These are phyloP conservation scores for Nothoprocta pentlandii DNA, from an alignment of 2,113 vertebrate genomes.

Conservation along the genomic window DNA sequence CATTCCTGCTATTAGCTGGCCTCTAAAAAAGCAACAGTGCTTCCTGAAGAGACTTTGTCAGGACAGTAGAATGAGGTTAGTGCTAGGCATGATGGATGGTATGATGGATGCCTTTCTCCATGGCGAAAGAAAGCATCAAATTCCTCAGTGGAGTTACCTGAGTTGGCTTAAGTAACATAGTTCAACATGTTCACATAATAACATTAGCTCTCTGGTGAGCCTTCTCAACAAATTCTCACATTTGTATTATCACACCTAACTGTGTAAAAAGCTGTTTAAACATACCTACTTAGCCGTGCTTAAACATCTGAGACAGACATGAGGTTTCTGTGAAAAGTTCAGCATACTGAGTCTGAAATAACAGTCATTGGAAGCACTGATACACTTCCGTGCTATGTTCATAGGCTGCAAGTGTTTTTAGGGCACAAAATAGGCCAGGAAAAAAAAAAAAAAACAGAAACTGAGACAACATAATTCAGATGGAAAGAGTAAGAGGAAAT, in stretches of 20 bases:
- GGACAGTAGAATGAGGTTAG: not conserved
- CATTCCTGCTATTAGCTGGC: not conserved
- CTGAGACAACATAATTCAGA: not conserved
- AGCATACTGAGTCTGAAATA: not conserved
- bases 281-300: fast-evolving
- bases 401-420: not conserved
- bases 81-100: no score
- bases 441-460: not conserved
- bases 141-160: fast-evolving
- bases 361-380: not conserved
- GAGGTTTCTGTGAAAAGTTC: not conserved
- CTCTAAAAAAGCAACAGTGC: not conserved
- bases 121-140: not conserved
- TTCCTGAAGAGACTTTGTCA: not conserved
- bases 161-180: not conserved
- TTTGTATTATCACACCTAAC: not conserved
- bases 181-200: not conserved
- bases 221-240: not conserved
- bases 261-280: not conserved
- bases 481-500: not conserved
- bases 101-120: not conserved
- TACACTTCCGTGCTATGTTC: not conserved
- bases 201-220: not conserved
- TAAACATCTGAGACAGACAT: fast-evolving
- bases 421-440: not conserved